phyloP scores from a whole-genome alignment of 2,113 vertebrate genomes.

The Spea bombifrons region DNA sequence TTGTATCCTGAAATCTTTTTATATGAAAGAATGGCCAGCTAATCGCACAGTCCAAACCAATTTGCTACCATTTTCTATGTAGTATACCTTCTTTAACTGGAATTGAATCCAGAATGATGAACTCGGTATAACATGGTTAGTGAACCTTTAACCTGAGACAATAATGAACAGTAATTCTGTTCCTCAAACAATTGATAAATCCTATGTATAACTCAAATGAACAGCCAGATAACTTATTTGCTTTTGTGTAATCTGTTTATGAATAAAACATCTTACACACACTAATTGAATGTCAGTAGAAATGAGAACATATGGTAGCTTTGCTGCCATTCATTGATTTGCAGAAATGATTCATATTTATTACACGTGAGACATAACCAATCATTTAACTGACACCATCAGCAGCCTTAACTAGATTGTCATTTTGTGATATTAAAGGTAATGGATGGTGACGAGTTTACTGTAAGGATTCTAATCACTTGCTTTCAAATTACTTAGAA shows the following conservation, averaged over 20 bases:
- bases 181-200: not conserved
- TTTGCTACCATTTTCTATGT: too few relatives aligned
- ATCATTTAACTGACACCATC: conserved; percentile 76
- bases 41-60: too few relatives aligned
- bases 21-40: too few relatives aligned
- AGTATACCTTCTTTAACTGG: not conserved
- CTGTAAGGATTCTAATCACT: conserved; percentile 76
- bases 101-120: not conserved
- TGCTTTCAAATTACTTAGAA: conserved; percentile 74
- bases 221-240: conserved; percentile 7
- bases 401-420: conserved; percentile 80
- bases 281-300: conserved; percentile 76
- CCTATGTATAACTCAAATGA: not conserved
- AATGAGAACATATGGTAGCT: conserved; percentile 80
- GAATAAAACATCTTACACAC: conserved; percentile 61
- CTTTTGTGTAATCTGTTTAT: conserved; percentile 28
- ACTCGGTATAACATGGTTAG: not conserved
- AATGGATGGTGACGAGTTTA: conserved; percentile 80
- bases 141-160: not conserved
- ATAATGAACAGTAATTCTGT: not conserved
- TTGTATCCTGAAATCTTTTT: too few relatives aligned
- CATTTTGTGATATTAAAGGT: conserved; percentile 75
- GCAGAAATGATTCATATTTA: conserved; percentile 70
- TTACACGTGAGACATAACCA: conserved; percentile 67
- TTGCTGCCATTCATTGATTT: conserved; percentile 76